Base-by-base conservation (phyloP, 2,888 invertebrate genomes). In the Netelia inedita region DNA sequence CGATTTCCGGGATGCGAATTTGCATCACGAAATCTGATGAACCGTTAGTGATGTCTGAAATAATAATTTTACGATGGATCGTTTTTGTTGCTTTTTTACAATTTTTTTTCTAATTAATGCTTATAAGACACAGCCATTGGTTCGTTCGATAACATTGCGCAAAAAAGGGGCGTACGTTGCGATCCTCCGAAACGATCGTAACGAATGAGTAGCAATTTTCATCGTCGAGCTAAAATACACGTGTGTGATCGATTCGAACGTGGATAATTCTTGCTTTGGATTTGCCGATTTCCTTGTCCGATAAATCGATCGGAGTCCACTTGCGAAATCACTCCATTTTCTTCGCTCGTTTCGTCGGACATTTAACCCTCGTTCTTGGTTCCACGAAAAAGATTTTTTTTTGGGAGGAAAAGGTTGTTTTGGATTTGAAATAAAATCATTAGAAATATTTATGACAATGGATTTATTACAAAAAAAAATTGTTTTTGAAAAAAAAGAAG, bases 401-500 rank as follows among this genome's bases (percentile, higher is more conserved):
- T 41, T 3, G 41, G 41, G 41, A 53, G 5, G 46, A n/a, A n/a
- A n/a, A n/a, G n/a, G n/a, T n/a, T n/a, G 23, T 43, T 65, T 80
- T 73, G 2, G 28, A 28, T 28, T 28, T 28, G 28, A 28, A 28
- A 28, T 2, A 28, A 28, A 28, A 5, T 28, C 28, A 5, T 28
- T 28, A 28, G 28, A 57, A 63, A 50, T 16, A 21, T 79, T 59
- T 69, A 80, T 74, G 85, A 86, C 83, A 82, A 28, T 28, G 28
- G 69, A 88, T 90, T 90, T 89, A 90, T 90, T 92, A 90, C n/a
- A 78, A 91, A 50, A 91, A 14, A 82, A 92, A 91, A 89, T 89
- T 87, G 87, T 85, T 88, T 89, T 88, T 85, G 86, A 89, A 86
- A 82, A 76, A 81, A 82, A 90, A 50, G 66, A 69, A 82, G 68